Conservation (phyloP, 2,113 vertebrate species). For the Eonycteris spelaea region DNA sequence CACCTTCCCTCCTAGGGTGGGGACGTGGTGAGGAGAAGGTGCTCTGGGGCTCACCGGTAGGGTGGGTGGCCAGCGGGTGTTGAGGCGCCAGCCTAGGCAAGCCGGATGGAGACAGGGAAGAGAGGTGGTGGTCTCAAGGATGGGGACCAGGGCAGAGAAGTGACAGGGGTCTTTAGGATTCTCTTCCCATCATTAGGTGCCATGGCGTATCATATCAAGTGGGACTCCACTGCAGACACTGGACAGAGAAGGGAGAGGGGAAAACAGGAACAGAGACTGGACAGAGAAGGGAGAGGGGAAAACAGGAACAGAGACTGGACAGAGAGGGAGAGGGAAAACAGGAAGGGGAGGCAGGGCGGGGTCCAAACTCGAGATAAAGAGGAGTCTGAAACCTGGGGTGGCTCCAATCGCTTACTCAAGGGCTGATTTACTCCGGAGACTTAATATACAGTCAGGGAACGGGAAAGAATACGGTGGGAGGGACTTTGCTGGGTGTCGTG, state of each 20-base stretch:
- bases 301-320: not conserved
- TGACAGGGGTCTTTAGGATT: not conserved
- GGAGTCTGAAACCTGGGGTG: not conserved
- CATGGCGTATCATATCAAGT: fast-evolving
- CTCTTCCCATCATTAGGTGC: not conserved
- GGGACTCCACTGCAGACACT: not conserved
- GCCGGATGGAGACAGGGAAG: not conserved
- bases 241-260: not conserved
- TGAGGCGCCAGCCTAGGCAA: not conserved
- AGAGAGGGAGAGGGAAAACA: too few relatives aligned
- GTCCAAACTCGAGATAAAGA: not conserved
- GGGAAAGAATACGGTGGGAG: not conserved
- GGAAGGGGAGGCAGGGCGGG: too few relatives aligned
- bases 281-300: not conserved
- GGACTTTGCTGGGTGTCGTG: not conserved
- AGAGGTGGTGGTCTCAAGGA: not conserved
- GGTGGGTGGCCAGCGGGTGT: too few relatives aligned
- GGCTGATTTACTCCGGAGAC: not conserved
- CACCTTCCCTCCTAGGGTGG: not conserved
- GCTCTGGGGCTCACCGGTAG: not conserved
- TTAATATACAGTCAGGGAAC: not conserved
- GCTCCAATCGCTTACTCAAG: not conserved
- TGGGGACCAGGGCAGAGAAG: not conserved
- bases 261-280: too few relatives aligned
- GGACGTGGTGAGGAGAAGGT: not conserved